Evolutionary conservation across 1,140 invertebrate genomes (phyloP), one percentile per base, ranked within the genome.

Genomic region (Eupristina koningsbergeri): DNA sequence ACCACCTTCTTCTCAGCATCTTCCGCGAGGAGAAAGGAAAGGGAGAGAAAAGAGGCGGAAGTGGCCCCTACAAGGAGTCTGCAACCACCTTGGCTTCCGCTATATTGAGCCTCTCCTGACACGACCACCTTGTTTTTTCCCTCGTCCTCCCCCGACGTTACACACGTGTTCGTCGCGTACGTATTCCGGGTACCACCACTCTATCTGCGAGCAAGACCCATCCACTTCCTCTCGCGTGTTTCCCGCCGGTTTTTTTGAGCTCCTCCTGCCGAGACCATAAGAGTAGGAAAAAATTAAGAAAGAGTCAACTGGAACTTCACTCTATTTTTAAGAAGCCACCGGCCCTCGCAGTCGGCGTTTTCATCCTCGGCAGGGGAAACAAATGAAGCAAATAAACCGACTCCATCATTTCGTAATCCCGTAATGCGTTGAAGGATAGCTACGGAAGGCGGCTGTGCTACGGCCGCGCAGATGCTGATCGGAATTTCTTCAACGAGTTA

Each of bases 1-100:
- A 17, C 3, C 13, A 0, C n/a, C 15, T 1, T 17, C 34, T 11
- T 1, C 22, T 29, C 58, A 31, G 76, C 76, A 64, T 79, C 39
- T 45, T 63, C 58, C 22, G 17, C n/a, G 50, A 29, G 58, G 50
- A 76, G 83, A 81, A 82, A 85, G 82, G 47, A 76, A 75, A 63
- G 67, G 61, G 11, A 64, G 58, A 75, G 47, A 74, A 84, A 83
- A 86, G 86, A 89, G 87, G 87, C 91, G 91, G 91, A 92, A 92
- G 89, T 89, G 90, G 89, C 87, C 90, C 88, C 88, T 88, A 87
- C 86, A 87, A 87, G 88, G 90, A 92, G 89, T 91, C 91, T 92
- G 89, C 90, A 91, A 92, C 91, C 91, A 92, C 92, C 91, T 92
- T 92, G 90, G 91, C 92, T 92, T 92, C 92, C 91, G 91, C 90